Evolutionary conservation across 2,888 invertebrate species (phyloP).

Genomic region (Strigamia transsilvanica): DNA sequence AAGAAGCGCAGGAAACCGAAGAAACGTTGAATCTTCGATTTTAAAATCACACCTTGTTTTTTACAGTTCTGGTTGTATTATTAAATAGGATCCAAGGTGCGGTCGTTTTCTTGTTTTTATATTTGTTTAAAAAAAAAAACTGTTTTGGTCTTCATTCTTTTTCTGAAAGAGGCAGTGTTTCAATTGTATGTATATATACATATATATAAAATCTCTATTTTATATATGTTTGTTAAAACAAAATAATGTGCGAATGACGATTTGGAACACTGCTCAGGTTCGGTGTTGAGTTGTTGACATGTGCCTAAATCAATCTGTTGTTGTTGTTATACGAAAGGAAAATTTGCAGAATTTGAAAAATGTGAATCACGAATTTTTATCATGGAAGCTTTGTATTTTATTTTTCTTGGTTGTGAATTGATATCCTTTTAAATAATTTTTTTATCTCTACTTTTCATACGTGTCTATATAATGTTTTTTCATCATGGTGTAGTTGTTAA

Average conservation of each 20-base stretch:
- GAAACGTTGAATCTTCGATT: neutral
- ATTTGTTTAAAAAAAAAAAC: neutral
- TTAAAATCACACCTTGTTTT: neutral
- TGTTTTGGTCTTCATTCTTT: neutral
- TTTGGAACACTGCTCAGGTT: neutral
- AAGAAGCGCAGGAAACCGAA: slow-evolving; percentile 14
- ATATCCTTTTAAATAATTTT: neutral
- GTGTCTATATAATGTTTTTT: neutral
- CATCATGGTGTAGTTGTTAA: neutral
- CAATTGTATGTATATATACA: neutral
- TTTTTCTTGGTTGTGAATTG: neutral
- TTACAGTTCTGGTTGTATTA: neutral
- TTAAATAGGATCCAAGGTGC: neutral
- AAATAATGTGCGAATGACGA: neutral
- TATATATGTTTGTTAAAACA: neutral
- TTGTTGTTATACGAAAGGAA: neutral
- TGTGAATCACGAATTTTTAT: neutral
- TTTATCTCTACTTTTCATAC: neutral
- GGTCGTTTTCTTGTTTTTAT: neutral
- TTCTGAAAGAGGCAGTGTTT: neutral
- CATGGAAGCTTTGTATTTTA: neutral
- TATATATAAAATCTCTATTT: neutral
- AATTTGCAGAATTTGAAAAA: neutral
- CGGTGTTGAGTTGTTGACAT: neutral
- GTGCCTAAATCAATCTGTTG: neutral